A percentile compares a stretch with the other conserved stretches of the same genome.
Conservation (phyloP, 2,113 vertebrate genomes). For the Synodontis membranacea region DNA sequence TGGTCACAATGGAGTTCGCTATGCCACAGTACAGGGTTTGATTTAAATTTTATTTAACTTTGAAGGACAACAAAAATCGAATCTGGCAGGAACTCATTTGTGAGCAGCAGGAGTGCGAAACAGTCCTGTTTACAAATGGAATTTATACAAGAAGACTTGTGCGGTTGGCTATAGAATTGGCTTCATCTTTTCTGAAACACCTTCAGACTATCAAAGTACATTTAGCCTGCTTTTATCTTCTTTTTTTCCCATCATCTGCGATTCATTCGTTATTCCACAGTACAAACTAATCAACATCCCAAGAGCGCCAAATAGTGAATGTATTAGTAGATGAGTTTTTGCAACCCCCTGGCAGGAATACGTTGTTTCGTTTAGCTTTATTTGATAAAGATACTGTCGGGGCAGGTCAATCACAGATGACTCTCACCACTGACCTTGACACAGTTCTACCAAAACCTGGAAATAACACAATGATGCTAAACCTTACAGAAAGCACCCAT, state of each 20-base stretch:
- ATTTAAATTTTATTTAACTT: not conserved
- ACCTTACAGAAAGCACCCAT: slow-evolving; percentile 28
- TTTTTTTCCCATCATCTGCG: not conserved
- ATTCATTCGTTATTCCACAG: not conserved
- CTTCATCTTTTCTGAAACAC: not conserved
- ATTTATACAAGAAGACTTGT: not conserved
- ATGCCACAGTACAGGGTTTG: not conserved
- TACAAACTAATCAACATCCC: not conserved
- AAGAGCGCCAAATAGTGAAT: not conserved
- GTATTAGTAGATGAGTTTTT: not conserved
- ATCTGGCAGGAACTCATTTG: not conserved
- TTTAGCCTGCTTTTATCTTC: not conserved
- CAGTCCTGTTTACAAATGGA: not conserved
- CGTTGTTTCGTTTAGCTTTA: not conserved
- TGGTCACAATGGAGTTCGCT: not conserved
- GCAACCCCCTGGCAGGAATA: not conserved
- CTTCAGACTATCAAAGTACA: not conserved
- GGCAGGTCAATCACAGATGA: slow-evolving; percentile 3
- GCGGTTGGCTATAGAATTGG: not conserved
- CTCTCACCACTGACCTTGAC: slow-evolving; percentile 31
- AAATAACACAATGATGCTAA: slow-evolving; percentile 35
- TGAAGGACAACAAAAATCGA: not conserved
- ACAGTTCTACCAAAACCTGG: not conserved
- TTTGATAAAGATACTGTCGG: not conserved
- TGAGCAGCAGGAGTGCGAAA: not conserved